Evolutionary conservation across 2,888 invertebrate species (phyloP), one percentile per base, ranked within the genome.

Genomic region (Arge pagana): DNA sequence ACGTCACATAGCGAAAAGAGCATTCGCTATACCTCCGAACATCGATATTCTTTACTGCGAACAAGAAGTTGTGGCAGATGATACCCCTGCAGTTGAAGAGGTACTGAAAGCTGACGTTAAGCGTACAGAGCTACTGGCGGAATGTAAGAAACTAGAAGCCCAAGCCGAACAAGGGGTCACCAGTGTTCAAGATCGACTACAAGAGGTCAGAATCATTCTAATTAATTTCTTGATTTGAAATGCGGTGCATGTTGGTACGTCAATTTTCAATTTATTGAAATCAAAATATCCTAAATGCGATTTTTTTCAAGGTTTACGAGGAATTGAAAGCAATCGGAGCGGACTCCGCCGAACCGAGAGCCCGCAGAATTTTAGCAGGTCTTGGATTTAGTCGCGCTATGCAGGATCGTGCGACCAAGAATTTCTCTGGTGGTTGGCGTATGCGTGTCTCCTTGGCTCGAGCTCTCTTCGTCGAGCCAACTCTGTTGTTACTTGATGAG

Each of bases 371-470:
- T 67, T 80, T 99, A 36, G 96, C 98, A 55, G 99, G 99, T 89
- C 81, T 99, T 49, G 98, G 98, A 35, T 99, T 99, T 77, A 90
- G 84, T 58, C 84, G 85, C 64, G 84, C 85, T 68, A 92, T 92
- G 92, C 97, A 97, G 73, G 83, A 96, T 77, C 82, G 97, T 55
- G 86, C 95, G 26, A 92, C 92, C 0, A 92, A 90, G 77, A 89
- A 90, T 74, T 92, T 92, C 75, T 92, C 92, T 52, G 92, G 91
- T 66, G 99, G 99, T 39, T 99, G 99, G 99, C 84, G 99, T 60
- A 99, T 99, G 99, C 88, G 99, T 71, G 97, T 99, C 3, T 98
- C 97, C 0, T 79, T 99, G 33, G 98, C 97, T 1, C 85, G 97
- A 74, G 98, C 99, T 3, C 80, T 99, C 15, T 99, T 96, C 74